phyloP scores from a whole-genome alignment of 2,888 invertebrate genomes.

The Papilio gigon region DNA sequence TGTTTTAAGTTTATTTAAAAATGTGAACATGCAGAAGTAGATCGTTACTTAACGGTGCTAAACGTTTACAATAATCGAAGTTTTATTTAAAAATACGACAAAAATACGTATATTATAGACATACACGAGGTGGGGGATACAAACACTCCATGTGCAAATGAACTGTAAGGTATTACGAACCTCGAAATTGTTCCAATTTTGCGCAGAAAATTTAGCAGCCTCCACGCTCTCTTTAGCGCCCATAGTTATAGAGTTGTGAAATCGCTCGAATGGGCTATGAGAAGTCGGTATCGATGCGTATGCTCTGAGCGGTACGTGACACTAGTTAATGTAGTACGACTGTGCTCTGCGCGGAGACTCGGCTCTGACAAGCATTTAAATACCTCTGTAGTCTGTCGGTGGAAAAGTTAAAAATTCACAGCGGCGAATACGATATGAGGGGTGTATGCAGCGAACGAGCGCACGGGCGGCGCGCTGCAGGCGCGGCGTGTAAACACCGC shows the following conservation, averaged over 20 bases:
- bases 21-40: constrained; percentile 39
- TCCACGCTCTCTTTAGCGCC: constrained; percentile 92
- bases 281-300: constrained; percentile 75
- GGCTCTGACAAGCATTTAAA: constrained; percentile 73
- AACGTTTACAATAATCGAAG: constrained; percentile 59
- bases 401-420: constrained; percentile 78
- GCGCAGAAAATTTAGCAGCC: constrained; percentile 90
- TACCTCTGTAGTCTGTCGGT: constrained; percentile 77
- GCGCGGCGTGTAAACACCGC: constrained; percentile 77
- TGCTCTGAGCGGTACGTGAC: constrained; percentile 75
- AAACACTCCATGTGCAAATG: constrained; percentile 82
- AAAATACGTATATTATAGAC: constrained; percentile 60
- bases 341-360: constrained; percentile 70
- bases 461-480: constrained; percentile 57
- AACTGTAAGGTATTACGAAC: constrained; percentile 83
- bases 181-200: constrained; percentile 91
- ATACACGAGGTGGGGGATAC: constrained; percentile 75
- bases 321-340: constrained; percentile 73
- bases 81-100: constrained; percentile 48
- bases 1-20: constrained; percentile 13
- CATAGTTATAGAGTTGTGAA: constrained; percentile 83
- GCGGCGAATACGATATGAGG: constrained; percentile 77
- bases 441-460: constrained; percentile 69
- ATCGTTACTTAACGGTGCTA: constrained; percentile 66
- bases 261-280: constrained; percentile 79